Evolutionary conservation across 2,113 vertebrate genomes (phyloP).

Genomic region (Anarrhichthys ocellatus): DNA sequence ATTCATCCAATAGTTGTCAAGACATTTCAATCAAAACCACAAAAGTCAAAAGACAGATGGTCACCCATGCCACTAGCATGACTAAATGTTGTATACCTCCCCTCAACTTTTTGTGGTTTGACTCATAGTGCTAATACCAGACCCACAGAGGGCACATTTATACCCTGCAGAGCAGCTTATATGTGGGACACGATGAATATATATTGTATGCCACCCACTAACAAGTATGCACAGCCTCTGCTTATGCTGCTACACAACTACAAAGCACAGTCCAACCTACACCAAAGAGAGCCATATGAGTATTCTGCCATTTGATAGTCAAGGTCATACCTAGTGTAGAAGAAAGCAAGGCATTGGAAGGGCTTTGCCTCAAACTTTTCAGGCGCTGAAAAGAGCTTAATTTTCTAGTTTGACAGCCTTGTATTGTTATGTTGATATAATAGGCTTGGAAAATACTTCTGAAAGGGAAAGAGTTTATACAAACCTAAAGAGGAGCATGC

Average conservation of each 20-base stretch:
- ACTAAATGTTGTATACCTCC: not conserved
- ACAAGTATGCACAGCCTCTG: constrained; percentile 22
- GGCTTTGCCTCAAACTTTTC: constrained; percentile 63
- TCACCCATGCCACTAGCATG: not conserved
- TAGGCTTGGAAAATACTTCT: not conserved
- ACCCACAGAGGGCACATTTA: constrained; percentile 29
- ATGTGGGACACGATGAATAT: not conserved
- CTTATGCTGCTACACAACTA: not conserved
- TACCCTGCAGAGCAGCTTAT: constrained; percentile 5
- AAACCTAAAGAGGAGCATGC: not conserved
- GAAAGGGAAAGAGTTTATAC: not conserved
- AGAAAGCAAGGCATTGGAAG: constrained; percentile 64
- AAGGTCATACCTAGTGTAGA: constrained; percentile 56
- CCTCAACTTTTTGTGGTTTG: constrained; percentile 23
- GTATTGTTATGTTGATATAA: not conserved
- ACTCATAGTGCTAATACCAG: constrained; percentile 53
- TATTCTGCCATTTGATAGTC: constrained; percentile 45
- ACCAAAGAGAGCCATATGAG: constrained; percentile 11
- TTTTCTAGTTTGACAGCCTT: not conserved
- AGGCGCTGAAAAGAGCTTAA: not conserved
- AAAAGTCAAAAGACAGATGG: not conserved
- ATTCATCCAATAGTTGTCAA: not conserved
- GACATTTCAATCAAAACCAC: not conserved
- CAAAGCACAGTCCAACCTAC: constrained; percentile 28
- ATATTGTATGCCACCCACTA: constrained; percentile 21